Evolutionary conservation across 1,140 invertebrate species (phyloP), one percentile per base, ranked within the genome.

Genomic region (Stegodyphus mimosarum): DNA sequence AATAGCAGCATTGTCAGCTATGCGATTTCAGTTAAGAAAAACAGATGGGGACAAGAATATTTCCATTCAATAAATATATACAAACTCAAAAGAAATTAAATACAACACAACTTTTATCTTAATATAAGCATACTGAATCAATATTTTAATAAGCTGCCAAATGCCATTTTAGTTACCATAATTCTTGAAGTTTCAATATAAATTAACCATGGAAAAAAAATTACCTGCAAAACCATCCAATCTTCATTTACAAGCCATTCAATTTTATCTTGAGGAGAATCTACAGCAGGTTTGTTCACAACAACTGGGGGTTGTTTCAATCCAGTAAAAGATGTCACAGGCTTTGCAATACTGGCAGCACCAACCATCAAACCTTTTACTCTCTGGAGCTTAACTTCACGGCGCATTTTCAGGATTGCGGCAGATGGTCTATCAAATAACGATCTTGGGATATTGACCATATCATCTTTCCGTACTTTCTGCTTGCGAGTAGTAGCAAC

Each of bases 241-340:
- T 99, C 97, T 90, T 98, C 97, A 88, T 95, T 94, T 49, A 97
- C 94, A 48, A 94, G 92, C 97, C 97, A 98, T 87, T 97, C 95
- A 49, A 95, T 94, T 87, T 93, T 92, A 63, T 91, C 90, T 18
- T 87, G 87, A 89, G 89, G 83, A 89, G 91, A 48, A 89, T 94
- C 94, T 1, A 93, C 87, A 7, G 92, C 92, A 7, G 93, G 90
- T 76, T 93, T 90, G 76, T 93, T 92, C 67, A 94, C 90, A 53
- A 69, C 69, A 9, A 88, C 77, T 48, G 85, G 77, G 15, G 86
- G 79, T 64, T 86, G 85, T 77, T 75, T 80, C 53, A 84, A 49
- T 52, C 83, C 77, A 60, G 60, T 18, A 78, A 83, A 87, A 49
- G 83, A 77, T 13, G 81, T 93, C 92, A 13, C 94, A 91, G 90